A percentile compares a stretch with the other conserved stretches of the same genome.
Evolutionary conservation across 2,888 invertebrate species (phyloP).

Genomic region (Syritta pipiens): DNA sequence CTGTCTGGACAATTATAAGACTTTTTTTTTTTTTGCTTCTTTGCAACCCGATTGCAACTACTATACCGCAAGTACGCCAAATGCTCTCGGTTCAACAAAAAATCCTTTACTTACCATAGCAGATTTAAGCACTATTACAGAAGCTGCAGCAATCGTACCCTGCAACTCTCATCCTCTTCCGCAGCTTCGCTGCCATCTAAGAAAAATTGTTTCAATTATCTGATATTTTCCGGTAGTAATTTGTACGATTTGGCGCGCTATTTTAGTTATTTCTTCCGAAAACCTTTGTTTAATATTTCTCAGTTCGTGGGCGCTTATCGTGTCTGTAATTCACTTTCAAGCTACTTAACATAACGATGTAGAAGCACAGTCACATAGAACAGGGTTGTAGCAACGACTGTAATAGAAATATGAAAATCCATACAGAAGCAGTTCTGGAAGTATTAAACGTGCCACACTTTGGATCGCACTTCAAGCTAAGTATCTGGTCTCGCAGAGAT

Average conservation of each 20-base stretch:
- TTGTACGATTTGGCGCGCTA: slow-evolving; percentile 24
- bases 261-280: slow-evolving; percentile 40
- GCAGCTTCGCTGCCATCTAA: not conserved
- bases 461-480: not conserved
- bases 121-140: no score
- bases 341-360: slow-evolving; percentile 63
- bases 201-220: slow-evolving; percentile 57
- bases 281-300: slow-evolving; percentile 44
- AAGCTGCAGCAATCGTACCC: no score
- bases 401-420: slow-evolving; percentile 61
- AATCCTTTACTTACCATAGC: no score
- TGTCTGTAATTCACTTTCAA: slow-evolving; percentile 63
- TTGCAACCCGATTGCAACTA: no score
- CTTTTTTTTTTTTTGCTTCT: no score
- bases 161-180: no score
- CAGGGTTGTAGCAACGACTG: slow-evolving; percentile 29
- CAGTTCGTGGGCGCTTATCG: slow-evolving; percentile 42
- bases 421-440: slow-evolving; percentile 25
- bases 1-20: no score
- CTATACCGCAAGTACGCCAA: no score
- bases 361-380: no score
- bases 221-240: slow-evolving; percentile 51
- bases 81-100: no score
- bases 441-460: slow-evolving; percentile 23
- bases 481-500: not conserved